Conservation (phyloP, 2,888 invertebrate species). For the Eupithecia dodoneata region DNA sequence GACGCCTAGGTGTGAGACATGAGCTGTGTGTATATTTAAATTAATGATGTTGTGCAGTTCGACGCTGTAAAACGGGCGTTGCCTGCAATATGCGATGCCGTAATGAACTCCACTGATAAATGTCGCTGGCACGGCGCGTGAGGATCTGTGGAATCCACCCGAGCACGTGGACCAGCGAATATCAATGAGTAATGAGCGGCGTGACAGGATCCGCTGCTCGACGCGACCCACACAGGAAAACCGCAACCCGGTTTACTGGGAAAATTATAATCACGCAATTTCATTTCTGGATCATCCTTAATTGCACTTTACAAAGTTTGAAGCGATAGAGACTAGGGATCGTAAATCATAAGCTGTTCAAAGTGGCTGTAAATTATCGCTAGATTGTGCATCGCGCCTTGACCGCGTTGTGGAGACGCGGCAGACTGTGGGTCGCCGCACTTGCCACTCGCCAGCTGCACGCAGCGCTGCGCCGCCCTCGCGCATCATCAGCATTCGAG, state of each 20-base stretch:
- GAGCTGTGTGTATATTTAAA: constrained; percentile 49
- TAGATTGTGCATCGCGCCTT: constrained; percentile 46
- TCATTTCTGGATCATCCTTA: constrained; percentile 16
- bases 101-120: constrained; percentile 37
- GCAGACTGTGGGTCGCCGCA: constrained; percentile 54
- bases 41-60: constrained; percentile 48
- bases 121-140: constrained; percentile 31
- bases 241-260: constrained; percentile 30
- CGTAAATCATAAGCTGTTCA: constrained; percentile 33
- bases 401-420: constrained; percentile 48
- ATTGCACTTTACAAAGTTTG: constrained; percentile 7
- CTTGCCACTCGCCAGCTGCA: constrained; percentile 10
- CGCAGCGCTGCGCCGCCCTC: constrained; percentile 33
- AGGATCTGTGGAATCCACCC: constrained; percentile 16
- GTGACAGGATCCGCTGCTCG: constrained; percentile 5
- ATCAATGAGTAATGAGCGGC: constrained; percentile 3
- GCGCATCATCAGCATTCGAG: constrained; percentile 5
- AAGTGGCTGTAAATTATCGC: constrained; percentile 34
- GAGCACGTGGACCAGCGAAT: constrained; percentile 19
- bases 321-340: constrained; percentile 18
- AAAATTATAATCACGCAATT: constrained; percentile 18
- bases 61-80: constrained; percentile 37
- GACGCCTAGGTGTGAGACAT: constrained; percentile 48
- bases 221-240: constrained; percentile 38
- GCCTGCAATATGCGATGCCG: constrained; percentile 32